These are phyloP conservation scores for Lepidocolaptes lacrymiger DNA, from an alignment of 2,797 vertebrate genomes.

Conservation along the genomic window DNA sequence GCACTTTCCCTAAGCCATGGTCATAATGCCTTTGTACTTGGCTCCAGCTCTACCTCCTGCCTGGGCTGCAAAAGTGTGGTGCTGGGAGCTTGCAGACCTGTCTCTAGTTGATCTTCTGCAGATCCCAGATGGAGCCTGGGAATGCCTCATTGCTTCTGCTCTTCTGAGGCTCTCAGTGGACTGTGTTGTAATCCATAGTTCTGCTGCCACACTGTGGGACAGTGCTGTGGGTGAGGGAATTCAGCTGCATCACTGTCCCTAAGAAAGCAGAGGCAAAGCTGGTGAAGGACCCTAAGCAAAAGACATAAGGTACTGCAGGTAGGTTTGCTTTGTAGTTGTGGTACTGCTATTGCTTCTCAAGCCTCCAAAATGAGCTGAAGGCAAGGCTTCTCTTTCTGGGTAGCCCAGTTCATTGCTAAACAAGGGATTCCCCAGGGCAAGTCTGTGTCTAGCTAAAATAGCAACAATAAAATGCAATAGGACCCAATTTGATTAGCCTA, in stretches of 20 bases:
- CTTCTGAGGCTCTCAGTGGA: background rate
- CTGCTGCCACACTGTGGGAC: background rate
- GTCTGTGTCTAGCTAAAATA: background rate
- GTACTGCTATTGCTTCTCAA: fast-evolving
- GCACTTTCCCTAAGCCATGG: fast-evolving
- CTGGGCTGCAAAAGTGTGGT: fast-evolving
- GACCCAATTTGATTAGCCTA: background rate
- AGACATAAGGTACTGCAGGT: background rate
- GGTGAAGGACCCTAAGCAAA: background rate
- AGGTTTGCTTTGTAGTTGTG: background rate
- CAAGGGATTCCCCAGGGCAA: background rate
- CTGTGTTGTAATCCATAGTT: fast-evolving
- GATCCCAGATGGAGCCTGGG: background rate
- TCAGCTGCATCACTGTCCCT: background rate
- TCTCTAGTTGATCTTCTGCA: background rate
- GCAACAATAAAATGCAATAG: background rate
- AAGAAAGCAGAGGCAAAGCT: background rate
- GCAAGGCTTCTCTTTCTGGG: background rate
- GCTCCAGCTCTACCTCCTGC: background rate
- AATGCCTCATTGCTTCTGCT: background rate
- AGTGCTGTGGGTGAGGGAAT: background rate
- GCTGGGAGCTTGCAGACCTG: background rate
- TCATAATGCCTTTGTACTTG: fast-evolving
- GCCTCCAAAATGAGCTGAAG: background rate
- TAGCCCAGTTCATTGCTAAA: background rate